These are phyloP conservation scores for Girardinichthys multiradiatus DNA, from an alignment of 2,113 vertebrate species.

Conservation along the genomic window DNA sequence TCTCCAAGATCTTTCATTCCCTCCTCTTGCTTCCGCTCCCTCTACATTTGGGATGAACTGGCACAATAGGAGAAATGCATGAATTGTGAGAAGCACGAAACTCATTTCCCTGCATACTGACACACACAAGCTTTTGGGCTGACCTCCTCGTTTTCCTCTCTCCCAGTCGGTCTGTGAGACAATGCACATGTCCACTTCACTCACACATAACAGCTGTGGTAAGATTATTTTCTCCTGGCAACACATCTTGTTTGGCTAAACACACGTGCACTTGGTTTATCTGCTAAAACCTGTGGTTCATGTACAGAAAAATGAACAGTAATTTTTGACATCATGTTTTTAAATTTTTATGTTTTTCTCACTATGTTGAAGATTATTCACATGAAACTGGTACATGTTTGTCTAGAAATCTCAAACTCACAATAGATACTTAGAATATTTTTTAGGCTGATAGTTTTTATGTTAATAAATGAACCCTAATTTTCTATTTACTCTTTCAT, in stretches of 20 bases:
- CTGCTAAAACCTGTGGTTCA: conserved; percentile 9
- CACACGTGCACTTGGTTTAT: conserved; percentile 44
- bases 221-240: conserved; percentile 48
- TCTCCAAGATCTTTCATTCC: conserved; percentile 65
- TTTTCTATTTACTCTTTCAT: neutral
- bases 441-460: neutral
- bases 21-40: conserved; percentile 33
- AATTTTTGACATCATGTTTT: neutral
- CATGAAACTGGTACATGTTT: neutral
- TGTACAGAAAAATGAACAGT: conserved; percentile 6
- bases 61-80: conserved; percentile 59
- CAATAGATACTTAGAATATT: neutral
- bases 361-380: neutral
- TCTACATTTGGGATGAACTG: conserved; percentile 66
- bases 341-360: neutral
- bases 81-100: conserved; percentile 58
- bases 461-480: neutral
- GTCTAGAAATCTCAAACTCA: neutral
- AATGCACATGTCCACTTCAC: conserved; percentile 42
- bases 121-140: conserved; percentile 62
- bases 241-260: conserved; percentile 53
- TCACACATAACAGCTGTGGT: conserved; percentile 23
- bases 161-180: conserved; percentile 48
- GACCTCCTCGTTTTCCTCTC: conserved; percentile 43
- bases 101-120: conserved; percentile 63